Percentiles rank a stretch among this genome's conserved stretches.
Evolutionary conservation across 2,888 invertebrate species (phyloP).

Genomic region (Elegia similella): DNA sequence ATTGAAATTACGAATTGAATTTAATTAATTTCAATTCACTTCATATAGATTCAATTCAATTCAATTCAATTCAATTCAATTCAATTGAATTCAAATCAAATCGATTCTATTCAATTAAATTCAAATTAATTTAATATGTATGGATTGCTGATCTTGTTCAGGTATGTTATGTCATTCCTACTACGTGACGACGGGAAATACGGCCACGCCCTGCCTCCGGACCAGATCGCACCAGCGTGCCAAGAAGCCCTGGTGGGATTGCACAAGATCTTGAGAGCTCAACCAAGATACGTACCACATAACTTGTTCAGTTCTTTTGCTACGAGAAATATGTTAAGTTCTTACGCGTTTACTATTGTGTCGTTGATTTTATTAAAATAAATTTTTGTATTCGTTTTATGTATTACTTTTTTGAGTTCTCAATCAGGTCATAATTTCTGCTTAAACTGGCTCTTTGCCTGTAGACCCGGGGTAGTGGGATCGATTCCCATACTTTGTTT

Average conservation of each 20-base stretch:
- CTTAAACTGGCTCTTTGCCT: no score
- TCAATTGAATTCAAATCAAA: no score
- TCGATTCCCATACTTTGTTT: no score
- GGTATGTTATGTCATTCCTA: conserved; percentile 55
- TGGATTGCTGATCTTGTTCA: conserved; percentile 21
- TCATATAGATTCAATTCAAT: no score
- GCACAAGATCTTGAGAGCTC: conserved; percentile 64
- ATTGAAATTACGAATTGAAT: no score
- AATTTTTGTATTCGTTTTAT: not conserved
- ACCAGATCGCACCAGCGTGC: conserved; percentile 83
- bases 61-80: no score
- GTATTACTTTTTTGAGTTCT: not conserved
- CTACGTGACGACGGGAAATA: conserved; percentile 84
- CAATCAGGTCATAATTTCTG: no score
- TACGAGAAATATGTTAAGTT: not conserved
- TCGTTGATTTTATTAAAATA: not conserved
- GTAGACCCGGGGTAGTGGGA: no score
- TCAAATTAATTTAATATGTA: no score
- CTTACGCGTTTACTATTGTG: not conserved
- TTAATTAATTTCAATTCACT: no score
- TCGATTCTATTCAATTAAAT: no score
- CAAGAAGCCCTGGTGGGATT: conserved; percentile 81
- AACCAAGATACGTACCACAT: conserved; percentile 36
- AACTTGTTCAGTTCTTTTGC: conserved; percentile 26
- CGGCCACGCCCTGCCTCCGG: conserved; percentile 86